Evolutionary conservation across 2,888 invertebrate species (phyloP).

Genomic region (Oligia strigilis): DNA sequence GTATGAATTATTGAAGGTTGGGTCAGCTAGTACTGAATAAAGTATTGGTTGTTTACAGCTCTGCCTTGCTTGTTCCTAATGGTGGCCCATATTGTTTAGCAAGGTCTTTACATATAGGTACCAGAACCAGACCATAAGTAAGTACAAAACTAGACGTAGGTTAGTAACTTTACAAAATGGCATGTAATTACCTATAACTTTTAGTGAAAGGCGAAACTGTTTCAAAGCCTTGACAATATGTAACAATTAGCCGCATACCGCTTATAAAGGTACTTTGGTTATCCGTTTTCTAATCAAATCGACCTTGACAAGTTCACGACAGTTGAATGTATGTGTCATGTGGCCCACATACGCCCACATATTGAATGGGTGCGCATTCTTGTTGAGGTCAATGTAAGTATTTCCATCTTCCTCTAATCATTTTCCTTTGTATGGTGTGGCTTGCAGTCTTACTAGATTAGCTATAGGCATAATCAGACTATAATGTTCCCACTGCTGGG

Average conservation of each 20-base stretch:
- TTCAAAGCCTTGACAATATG: conserved; percentile 45
- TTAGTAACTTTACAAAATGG: conserved; percentile 1
- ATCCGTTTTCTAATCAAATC: conserved; percentile 29
- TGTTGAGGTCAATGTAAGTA: neutral
- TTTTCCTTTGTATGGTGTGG: neutral
- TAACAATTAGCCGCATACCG: conserved; percentile 36
- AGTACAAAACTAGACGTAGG: neutral
- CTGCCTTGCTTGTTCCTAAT: too few relatives aligned
- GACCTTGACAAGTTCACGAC: conserved; percentile 24
- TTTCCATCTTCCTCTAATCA: neutral
- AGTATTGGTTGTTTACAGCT: too few relatives aligned
- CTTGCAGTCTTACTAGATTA: neutral
- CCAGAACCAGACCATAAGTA: neutral
- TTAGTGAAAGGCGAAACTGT: conserved; percentile 55
- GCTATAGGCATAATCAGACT: neutral
- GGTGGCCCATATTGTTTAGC: too few relatives aligned
- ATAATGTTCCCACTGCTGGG: too few relatives aligned
- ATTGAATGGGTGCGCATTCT: neutral
- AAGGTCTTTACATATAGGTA: too few relatives aligned
- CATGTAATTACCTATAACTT: neutral
- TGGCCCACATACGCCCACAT: neutral
- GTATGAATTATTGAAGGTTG: too few relatives aligned
- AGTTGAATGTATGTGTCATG: conserved; percentile 1
- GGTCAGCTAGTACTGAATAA: too few relatives aligned
- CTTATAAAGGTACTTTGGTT: conserved; percentile 1